Conservation (phyloP, 2,888 invertebrate genomes). For the Drosophila algonquin region DNA sequence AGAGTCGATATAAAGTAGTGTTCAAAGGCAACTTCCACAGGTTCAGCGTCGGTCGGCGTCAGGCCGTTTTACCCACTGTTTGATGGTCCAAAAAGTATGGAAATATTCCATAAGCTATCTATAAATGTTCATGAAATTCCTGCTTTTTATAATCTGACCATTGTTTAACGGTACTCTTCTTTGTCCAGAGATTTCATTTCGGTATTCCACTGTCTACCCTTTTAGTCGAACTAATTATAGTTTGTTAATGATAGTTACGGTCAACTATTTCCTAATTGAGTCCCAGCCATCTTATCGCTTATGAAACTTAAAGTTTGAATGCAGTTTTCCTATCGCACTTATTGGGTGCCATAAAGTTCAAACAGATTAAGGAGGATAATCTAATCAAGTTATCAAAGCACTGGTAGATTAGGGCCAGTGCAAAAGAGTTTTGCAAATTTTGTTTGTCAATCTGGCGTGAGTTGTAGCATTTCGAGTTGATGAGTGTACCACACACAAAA, state of each 20-base stretch:
- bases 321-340: slow-evolving; percentile 15
- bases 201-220: too few relatives aligned
- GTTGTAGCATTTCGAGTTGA: background rate
- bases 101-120: background rate
- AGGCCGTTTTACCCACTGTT: too few relatives aligned
- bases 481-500: background rate
- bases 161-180: background rate
- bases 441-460: background rate
- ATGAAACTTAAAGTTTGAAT: slow-evolving; percentile 2
- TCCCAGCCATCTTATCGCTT: slow-evolving; percentile 16
- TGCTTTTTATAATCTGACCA: background rate
- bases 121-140: background rate
- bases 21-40: too few relatives aligned
- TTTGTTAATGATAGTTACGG: background rate
- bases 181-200: too few relatives aligned
- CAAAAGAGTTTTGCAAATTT: slow-evolving; percentile 16
- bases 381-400: slow-evolving; percentile 15
- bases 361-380: background rate
- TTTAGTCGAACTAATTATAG: background rate
- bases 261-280: slow-evolving; percentile 37
- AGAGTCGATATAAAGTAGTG: too few relatives aligned
- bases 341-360: slow-evolving; percentile 3
- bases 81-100: background rate
- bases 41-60: too few relatives aligned
- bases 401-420: slow-evolving; percentile 1